A percentile compares a stretch with the other conserved stretches of the same genome.
These are phyloP conservation scores for Leistus spinibarbis DNA, from an alignment of 2,888 invertebrate genomes.

Conservation along the genomic window DNA sequence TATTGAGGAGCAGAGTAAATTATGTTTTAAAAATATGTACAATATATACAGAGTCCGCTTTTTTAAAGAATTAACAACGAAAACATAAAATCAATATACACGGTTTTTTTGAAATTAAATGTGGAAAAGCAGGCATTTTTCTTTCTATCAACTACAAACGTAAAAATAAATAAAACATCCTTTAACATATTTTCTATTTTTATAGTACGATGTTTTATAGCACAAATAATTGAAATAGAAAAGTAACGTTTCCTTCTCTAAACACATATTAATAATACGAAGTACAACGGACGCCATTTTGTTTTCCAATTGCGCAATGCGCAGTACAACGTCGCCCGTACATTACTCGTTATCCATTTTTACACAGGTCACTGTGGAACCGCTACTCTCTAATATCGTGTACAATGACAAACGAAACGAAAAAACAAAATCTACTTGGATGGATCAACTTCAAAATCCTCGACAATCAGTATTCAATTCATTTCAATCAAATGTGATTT, in stretches of 20 bases:
- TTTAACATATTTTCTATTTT: conserved; percentile 21
- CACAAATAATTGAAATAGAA: conserved; percentile 1
- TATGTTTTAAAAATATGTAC: conserved; percentile 33
- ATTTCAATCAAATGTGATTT: conserved; percentile 14
- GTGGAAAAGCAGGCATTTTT: conserved; percentile 5
- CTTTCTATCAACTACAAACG: conserved; percentile 7
- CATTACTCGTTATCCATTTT: neutral
- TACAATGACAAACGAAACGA: neutral
- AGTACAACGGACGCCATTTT: neutral
- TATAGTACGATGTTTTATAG: conserved; percentile 35
- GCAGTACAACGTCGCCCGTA: neutral
- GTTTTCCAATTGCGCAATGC: neutral
- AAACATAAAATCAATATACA: conserved; percentile 28
- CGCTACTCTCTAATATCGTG: neutral
- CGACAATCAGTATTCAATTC: neutral
- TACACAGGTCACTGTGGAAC: neutral
- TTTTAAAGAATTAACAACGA: conserved; percentile 10
- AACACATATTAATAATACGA: neutral
- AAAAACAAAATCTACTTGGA: conserved; percentile 24
- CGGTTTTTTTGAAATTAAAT: neutral
- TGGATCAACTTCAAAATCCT: conserved; percentile 17
- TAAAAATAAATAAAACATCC: conserved; percentile 38
- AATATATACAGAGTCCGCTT: conserved; percentile 35
- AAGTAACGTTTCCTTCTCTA: neutral
- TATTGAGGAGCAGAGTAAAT: conserved; percentile 25